phyloP scores from a whole-genome alignment of 2,888 invertebrate genomes.

The Peribatodes rhomboidaria region DNA sequence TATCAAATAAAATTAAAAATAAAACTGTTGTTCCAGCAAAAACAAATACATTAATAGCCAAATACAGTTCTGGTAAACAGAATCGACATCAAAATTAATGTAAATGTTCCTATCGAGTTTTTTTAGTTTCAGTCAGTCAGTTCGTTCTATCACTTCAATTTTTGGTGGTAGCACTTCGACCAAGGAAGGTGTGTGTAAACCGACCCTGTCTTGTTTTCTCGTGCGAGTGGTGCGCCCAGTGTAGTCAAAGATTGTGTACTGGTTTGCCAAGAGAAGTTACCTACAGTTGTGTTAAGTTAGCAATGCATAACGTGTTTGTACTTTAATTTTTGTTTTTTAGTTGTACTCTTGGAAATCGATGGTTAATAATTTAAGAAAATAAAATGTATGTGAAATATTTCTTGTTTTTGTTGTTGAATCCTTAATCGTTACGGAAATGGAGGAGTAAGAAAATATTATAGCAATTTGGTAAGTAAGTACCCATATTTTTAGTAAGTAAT shows the following conservation, averaged over 20 bases:
- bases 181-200: conserved; percentile 74
- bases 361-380: conserved; percentile 87
- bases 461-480: no score
- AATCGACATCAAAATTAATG: background rate
- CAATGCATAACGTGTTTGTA: conserved; percentile 87
- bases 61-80: no score
- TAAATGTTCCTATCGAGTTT: background rate
- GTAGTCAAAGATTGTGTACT: conserved; percentile 80
- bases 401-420: conserved; percentile 52
- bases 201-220: conserved; percentile 67
- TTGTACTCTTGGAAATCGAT: conserved; percentile 87
- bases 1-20: no score
- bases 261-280: conserved; percentile 87
- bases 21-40: no score
- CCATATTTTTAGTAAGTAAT: no score
- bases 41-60: no score
- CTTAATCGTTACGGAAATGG: background rate
- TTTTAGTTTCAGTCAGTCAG: background rate
- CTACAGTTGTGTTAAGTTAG: conserved; percentile 86
- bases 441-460: no score
- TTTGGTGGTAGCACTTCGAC: conserved; percentile 56
- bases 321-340: conserved; percentile 87
- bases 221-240: conserved; percentile 82
- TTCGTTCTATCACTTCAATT: background rate
- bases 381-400: conserved; percentile 85